Evolutionary conservation across 2,888 invertebrate species (phyloP).

Genomic region (Lasioglossum villosulum): DNA sequence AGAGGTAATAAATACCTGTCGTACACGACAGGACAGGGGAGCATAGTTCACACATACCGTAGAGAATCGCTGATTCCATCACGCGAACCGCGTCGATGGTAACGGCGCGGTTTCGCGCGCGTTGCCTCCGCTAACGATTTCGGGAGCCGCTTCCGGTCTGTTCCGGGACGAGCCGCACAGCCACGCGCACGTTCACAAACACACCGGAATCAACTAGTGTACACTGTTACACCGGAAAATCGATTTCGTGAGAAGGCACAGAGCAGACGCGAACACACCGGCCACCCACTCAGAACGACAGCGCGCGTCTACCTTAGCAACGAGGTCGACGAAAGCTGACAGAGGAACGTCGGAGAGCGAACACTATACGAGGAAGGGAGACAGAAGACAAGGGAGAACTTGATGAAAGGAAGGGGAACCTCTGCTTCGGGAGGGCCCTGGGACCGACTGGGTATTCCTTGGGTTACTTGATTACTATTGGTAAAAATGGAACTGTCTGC

Average conservation of each 20-base stretch:
- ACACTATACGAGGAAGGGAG: conserved; percentile 31
- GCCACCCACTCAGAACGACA: conserved; percentile 66
- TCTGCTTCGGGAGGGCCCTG: conserved; percentile 6
- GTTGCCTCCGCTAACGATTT: conserved; percentile 16
- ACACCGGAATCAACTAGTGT: background rate
- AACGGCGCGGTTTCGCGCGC: conserved; percentile 28
- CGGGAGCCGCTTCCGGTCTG: background rate
- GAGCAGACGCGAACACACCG: conserved; percentile 26
- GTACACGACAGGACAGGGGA: background rate
- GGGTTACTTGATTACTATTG: conserved; percentile 10
- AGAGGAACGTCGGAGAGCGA: conserved; percentile 32
- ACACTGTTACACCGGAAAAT: background rate
- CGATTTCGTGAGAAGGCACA: background rate
- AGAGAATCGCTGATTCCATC: conserved; percentile 14
- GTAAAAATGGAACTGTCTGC: background rate
- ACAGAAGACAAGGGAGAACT: conserved; percentile 5
- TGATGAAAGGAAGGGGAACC: conserved; percentile 24
- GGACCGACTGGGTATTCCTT: background rate
- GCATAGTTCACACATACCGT: conserved; percentile 28
- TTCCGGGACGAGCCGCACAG: background rate
- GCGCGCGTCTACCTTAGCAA: conserved; percentile 69
- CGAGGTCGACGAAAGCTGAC: conserved; percentile 74
- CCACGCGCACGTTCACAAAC: background rate
- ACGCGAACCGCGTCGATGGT: background rate
- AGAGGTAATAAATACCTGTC: background rate